These are phyloP conservation scores for Zonitis immaculata DNA, from an alignment of 2,888 invertebrate species.

Conservation along the genomic window DNA sequence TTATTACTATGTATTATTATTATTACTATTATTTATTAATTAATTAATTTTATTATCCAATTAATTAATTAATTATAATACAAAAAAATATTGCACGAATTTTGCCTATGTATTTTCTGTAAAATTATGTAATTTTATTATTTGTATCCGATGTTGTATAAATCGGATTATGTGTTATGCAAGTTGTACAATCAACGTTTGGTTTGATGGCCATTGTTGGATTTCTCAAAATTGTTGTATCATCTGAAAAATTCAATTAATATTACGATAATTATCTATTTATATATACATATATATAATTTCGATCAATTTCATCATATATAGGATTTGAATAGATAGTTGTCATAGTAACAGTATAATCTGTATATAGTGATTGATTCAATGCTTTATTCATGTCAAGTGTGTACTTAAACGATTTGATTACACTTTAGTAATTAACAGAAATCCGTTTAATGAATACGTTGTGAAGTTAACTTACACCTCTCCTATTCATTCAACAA, in stretches of 20 bases:
- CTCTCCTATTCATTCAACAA: slow-evolving; percentile 27
- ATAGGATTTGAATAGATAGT: slow-evolving; percentile 19
- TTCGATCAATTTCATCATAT: neutral
- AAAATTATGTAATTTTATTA: slow-evolving; percentile 32
- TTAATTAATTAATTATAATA: neutral
- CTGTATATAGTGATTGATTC: slow-evolving; percentile 26
- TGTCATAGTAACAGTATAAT: slow-evolving; percentile 25
- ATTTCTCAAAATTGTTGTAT: slow-evolving; percentile 28
- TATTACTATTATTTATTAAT: neutral
- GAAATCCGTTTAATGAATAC: slow-evolving; percentile 43
- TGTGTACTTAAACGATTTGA: slow-evolving; percentile 44
- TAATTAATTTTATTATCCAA: neutral
- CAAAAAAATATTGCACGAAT: slow-evolving; percentile 14
- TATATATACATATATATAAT: neutral
- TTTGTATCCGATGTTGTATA: slow-evolving; percentile 23
- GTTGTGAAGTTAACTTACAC: slow-evolving; percentile 41
- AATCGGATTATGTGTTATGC: slow-evolving; percentile 30
- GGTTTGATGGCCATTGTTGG: slow-evolving; percentile 34
- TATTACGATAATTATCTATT: neutral
- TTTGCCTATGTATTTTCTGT: neutral
- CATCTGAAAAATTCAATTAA: slow-evolving; percentile 29
- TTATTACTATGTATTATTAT: neutral
- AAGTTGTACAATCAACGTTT: slow-evolving; percentile 35
- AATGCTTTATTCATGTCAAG: slow-evolving; percentile 38
- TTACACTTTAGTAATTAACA: slow-evolving; percentile 46